phyloP scores from a whole-genome alignment of 2,797 vertebrate genomes.

The Gymnocypris eckloni region DNA sequence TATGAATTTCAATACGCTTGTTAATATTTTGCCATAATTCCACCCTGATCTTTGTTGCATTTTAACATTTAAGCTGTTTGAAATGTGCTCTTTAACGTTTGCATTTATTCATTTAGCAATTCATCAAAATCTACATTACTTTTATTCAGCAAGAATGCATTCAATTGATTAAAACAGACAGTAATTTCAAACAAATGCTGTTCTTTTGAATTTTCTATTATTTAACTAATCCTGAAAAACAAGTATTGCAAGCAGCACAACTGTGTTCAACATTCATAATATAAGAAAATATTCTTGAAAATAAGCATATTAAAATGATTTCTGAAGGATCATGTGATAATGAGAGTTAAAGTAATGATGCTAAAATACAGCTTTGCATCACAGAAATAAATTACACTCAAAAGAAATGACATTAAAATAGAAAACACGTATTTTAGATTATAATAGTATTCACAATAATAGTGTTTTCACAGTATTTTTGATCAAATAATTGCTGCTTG shows the following conservation, averaged over 20 bases:
- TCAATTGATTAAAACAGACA: not conserved
- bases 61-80: not conserved
- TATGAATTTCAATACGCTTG: not conserved
- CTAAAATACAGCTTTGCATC: not conserved
- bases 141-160: not conserved
- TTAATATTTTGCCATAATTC: not conserved
- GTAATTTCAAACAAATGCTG: not conserved
- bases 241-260: too few species aligned
- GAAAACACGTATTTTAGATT: not conserved
- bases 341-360: not conserved
- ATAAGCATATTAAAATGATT: not conserved
- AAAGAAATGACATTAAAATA: not conserved
- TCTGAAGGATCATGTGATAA: not conserved
- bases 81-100: not conserved
- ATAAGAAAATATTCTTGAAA: not conserved
- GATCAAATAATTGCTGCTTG: not conserved
- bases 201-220: too few species aligned
- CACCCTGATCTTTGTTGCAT: not conserved
- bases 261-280: not conserved
- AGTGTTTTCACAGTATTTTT: not conserved
- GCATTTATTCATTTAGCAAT: not conserved
- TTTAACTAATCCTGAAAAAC: too few species aligned
- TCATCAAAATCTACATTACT: not conserved
- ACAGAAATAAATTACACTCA: not conserved
- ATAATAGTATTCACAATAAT: not conserved